Base-by-base conservation (phyloP, 2,797 vertebrate species). In the Arnoldichthys spilopterus region DNA sequence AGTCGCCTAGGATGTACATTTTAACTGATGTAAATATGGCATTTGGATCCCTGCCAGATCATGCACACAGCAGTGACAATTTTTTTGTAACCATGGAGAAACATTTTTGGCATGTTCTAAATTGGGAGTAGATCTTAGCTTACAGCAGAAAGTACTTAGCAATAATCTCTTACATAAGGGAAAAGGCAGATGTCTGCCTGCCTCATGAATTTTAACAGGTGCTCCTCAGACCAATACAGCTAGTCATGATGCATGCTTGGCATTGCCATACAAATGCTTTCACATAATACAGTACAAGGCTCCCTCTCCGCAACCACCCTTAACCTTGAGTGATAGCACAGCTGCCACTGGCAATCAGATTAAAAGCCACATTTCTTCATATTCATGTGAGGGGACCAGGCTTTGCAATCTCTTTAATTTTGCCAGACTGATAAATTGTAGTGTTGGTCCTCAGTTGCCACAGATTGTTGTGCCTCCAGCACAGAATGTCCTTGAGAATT, bases 381-480 rank as follows among this genome's bases (percentile, higher is more conserved):
- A 86, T 90, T 89, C 84, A 82, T 82, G 86, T 83, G 79, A 84
- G 86, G 83, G 79, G 83, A 85, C 81, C 83, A 86, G 80, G 59
- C 84, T 87, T 87, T 83, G 82, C 88, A 90, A 90, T 90, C 87
- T 88, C 74, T 85, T 87, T 90, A 89, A 92, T 92, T 91, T 88
- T 89, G 83, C 85, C 78, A 85, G 82, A 88, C 89, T 87, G 87
- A 90, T 88, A 79, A 89, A 91, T 88, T 77, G 84, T 80, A 66
- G 34, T 13, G 32, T 66, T 70, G 77, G 37, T 75, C 53, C 32
- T 34, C 76, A 77, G 18, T 69, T 59, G 51, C 74, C 47, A 26
- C 64, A 64, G 18, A 61, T 59, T 80, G 71, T 68, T 73, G 37
- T 32, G 59, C 70, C 66, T 78, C 13, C 47, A 77, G 59, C 56